Evolutionary conservation across 2,888 invertebrate genomes (phyloP).

Genomic region (Ennomos erosarius): DNA sequence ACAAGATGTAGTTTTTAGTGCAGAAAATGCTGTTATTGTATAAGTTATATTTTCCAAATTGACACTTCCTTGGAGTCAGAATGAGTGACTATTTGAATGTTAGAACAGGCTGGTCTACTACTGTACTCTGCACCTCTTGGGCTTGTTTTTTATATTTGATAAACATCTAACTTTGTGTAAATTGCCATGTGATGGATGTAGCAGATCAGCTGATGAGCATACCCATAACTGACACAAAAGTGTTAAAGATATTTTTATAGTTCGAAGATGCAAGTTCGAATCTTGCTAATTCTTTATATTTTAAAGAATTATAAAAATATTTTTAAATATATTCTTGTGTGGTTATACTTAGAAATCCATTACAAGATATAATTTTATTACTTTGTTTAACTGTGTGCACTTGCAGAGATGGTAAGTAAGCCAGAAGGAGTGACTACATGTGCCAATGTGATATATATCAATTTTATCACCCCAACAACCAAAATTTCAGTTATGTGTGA

Average conservation of each 20-base stretch:
- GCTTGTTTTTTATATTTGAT: slow-evolving; percentile 35
- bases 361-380: too few species aligned
- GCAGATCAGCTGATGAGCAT: slow-evolving; percentile 63
- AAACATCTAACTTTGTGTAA: slow-evolving; percentile 42
- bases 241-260: slow-evolving; percentile 5
- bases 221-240: slow-evolving; percentile 41
- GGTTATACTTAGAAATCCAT: too few species aligned
- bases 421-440: background rate
- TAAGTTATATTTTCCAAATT: slow-evolving; percentile 69
- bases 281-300: too few species aligned
- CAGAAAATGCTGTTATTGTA: slow-evolving; percentile 54
- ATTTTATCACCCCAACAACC: too few species aligned
- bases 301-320: too few species aligned
- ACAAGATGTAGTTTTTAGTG: slow-evolving; percentile 43
- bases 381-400: slow-evolving; percentile 44
- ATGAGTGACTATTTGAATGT: slow-evolving; percentile 84
- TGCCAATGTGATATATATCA: slow-evolving; percentile 10
- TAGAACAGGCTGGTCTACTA: slow-evolving; percentile 75
- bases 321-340: too few species aligned
- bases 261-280: too few species aligned
- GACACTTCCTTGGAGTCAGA: slow-evolving; percentile 58
- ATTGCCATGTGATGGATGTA: slow-evolving; percentile 49
- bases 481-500: too few species aligned
- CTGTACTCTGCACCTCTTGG: slow-evolving; percentile 44
- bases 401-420: slow-evolving; percentile 54